Base-by-base conservation (phyloP, 2,888 invertebrate species). In the Drosophila hamatofila region DNA sequence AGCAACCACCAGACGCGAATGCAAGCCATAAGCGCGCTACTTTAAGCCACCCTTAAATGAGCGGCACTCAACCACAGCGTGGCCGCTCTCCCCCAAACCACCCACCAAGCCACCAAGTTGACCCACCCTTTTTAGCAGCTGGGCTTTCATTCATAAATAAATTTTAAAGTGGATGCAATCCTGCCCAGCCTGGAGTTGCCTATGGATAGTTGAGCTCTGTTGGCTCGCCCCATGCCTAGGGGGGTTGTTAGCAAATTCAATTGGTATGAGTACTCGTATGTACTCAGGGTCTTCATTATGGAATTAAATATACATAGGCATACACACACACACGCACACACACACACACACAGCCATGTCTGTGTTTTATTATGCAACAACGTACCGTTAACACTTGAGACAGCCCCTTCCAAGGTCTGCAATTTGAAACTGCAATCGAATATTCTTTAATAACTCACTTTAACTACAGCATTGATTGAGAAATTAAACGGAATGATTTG, bases 91-190 rank as follows among this genome's bases (percentile, higher is more conserved):
- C n/a, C 44, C 42, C 14, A 11, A n/a, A 11, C 52, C 11, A 7
- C 35, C 35, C 35, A 35, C 14, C 48, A 11, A 11, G 11, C 30
- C 30, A 30, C 3, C 11, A 21, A 16, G 30, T 37, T 56, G 25
- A 65, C 46, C 63, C 78, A 78, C 75, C 78, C 63, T 49, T 46
- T 35, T 25, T 23, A 44, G 51, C 59, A 64, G 61, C 61, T 75
- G 67, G 44, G 52, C 65, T 75, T 77, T 82, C 72, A 84, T 77
- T 84, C 78, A 82, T 87, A 83, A 86, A 86, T 86, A 88, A 77
- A 79, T 83, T 88, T 83, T 83, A 82, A 83, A 86, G 85, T 85
- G 85, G 60, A 83, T 85, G 87, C 86, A 81, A 81, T 81, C 63
- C 74, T 49, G 60, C 75, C 52, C 58, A 52, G 73, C 55, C 56